Base-by-base conservation (phyloP, 2,113 vertebrate genomes). In the Herpailurus yagouaroundi region DNA sequence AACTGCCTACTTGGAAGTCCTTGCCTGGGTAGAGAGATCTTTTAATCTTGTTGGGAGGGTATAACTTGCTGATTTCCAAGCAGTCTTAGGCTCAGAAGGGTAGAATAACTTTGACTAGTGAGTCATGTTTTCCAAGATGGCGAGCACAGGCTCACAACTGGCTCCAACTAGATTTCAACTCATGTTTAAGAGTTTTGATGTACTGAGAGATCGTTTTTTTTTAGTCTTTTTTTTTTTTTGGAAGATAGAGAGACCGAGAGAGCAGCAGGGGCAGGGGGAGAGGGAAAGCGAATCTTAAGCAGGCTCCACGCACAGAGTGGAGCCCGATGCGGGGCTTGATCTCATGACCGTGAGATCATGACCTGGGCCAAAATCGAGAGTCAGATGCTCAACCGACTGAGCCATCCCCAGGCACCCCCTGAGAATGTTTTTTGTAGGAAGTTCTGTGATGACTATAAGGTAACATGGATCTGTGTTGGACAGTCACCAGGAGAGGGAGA, bases 41-140 rank as follows among this genome's bases (percentile, higher is more conserved):
- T 93, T 95, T 45, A 73, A 80, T 85, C n/a, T 95, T 38, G 52
- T 27, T 18, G 80, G 27, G 19, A 71, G 14, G 16, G 14, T 79
- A 89, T 60, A 87, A 76, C 38, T 84, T 55, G 71, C 63, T 92
- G 31, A 69, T 95, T 92, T 95, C 29, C 29, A 91, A 64, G 36
- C 12, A 95, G 33, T 13, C 2, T 69, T 83, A 66, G 79, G 50
- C 33, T 97, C 82, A 94, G 31, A 95, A 79, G 14, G 15, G 14
- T 45, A 83, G 52, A 68, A 38, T 82, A 45, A 90, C 4, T 77
- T 94, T 81, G 21, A 69, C 84, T 88, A 83, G 3, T 48, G 57
- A 84, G 63, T 23, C 7, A 45, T 66, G 4, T 18, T 33, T 88
- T 96, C 77, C 73, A 74, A 85, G 71, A 88, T 90, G 29, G 7